phyloP scores from a whole-genome alignment of 2,888 invertebrate species.

The Rutpela maculata region DNA sequence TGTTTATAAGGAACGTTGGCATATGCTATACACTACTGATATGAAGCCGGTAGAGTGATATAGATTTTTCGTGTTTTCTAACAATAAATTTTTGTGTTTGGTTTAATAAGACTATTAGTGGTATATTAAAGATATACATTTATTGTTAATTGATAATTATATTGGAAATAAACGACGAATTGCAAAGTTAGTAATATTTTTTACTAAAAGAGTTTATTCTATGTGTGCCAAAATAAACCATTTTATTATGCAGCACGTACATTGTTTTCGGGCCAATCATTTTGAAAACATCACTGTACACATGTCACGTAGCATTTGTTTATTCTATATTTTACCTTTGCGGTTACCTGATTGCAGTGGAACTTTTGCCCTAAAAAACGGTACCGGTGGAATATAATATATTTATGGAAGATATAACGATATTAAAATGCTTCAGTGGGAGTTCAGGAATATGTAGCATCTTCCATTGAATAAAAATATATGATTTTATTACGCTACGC shows the following conservation, averaged over 20 bases:
- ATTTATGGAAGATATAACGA: neutral
- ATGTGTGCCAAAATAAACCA: neutral
- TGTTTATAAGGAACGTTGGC: too few relatives aligned
- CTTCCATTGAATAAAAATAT: neutral
- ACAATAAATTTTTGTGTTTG: too few relatives aligned
- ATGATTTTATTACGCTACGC: neutral
- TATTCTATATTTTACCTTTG: slow-evolving; percentile 4
- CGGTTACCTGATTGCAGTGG: neutral
- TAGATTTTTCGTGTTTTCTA: too few relatives aligned
- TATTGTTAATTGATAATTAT: too few relatives aligned
- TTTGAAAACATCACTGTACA: neutral
- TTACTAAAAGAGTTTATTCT: neutral
- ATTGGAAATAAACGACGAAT: neutral
- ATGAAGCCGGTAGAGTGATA: too few relatives aligned
- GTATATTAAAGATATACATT: too few relatives aligned
- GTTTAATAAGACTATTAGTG: too few relatives aligned
- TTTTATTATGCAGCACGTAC: slow-evolving; percentile 3
- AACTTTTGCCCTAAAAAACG: neutral
- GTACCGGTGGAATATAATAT: neutral
- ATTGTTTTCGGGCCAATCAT: neutral
- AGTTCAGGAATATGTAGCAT: neutral
- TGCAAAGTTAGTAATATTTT: neutral
- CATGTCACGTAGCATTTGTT: slow-evolving; percentile 1
- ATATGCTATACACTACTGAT: too few relatives aligned
- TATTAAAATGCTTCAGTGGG: neutral